A percentile compares a stretch with the other conserved stretches of the same genome.
Evolutionary conservation across 2,113 vertebrate genomes (phyloP).

Genomic region (Chloropsis cyanopogon): DNA sequence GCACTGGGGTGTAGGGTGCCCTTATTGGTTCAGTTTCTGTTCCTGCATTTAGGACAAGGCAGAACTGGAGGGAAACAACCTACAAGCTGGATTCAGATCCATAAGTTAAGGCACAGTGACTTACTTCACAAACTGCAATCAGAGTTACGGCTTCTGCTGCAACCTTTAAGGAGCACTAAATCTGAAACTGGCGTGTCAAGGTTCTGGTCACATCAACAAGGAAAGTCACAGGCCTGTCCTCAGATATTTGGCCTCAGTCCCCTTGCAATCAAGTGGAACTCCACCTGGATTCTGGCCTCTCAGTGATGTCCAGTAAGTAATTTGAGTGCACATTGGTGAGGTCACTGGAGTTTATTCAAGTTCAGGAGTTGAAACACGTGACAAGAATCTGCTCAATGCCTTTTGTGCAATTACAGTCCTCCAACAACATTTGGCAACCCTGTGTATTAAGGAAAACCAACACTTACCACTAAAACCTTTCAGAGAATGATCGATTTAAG

Average conservation of each 20-base stretch:
- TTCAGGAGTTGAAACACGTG: conserved; percentile 2
- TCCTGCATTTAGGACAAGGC: not conserved
- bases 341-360: conserved; percentile 28
- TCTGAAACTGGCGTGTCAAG: not conserved
- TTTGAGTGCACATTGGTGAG: not conserved
- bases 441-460: not conserved
- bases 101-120: not conserved
- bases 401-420: not conserved
- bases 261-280: not conserved
- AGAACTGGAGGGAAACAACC: not conserved
- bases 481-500: not conserved
- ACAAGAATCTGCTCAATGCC: conserved; percentile 9
- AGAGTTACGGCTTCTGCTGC: not conserved
- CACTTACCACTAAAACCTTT: not conserved
- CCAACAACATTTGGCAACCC: not conserved
- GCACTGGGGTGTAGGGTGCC: not conserved
- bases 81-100: not conserved
- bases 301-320: conserved; percentile 21
- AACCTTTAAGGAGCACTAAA: not conserved
- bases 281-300: conserved; percentile 32
- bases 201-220: not conserved
- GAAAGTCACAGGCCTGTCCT: not conserved
- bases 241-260: not conserved
- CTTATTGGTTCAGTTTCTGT: not conserved
- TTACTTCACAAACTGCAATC: not conserved